Conservation (phyloP, 2,888 invertebrate species). For the Hydroisotoma schaefferi region DNA sequence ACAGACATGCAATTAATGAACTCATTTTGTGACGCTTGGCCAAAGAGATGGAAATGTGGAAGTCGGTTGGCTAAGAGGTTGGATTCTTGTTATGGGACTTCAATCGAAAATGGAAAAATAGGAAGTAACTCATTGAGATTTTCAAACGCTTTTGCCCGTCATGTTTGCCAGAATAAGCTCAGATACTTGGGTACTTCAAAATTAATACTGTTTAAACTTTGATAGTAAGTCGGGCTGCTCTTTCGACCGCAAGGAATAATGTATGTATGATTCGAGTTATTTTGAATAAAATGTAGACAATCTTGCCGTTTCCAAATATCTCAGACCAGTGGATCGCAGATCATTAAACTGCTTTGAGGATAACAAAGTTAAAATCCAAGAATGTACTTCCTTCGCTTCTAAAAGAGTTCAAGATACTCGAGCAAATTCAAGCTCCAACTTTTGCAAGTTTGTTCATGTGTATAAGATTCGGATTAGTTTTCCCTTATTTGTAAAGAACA, state of each 20-base stretch:
- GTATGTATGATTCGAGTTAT: not conserved
- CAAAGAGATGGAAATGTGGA: slow-evolving; percentile 22
- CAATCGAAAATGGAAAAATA: slow-evolving; percentile 20
- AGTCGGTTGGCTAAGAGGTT: slow-evolving; percentile 22
- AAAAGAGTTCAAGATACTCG: too few relatives aligned
- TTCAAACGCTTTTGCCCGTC: slow-evolving; percentile 24
- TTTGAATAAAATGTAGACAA: not conserved
- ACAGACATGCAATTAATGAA: slow-evolving; percentile 10
- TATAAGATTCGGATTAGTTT: too few relatives aligned
- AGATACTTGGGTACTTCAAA: slow-evolving; percentile 21
- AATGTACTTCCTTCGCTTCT: too few relatives aligned
- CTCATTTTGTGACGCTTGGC: slow-evolving; percentile 28
- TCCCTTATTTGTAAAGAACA: too few relatives aligned
- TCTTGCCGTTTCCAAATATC: not conserved
- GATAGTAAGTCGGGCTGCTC: too few relatives aligned
- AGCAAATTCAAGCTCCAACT: too few relatives aligned
- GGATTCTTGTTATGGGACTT: slow-evolving; percentile 22
- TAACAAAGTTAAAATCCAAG: not conserved
- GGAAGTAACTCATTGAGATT: slow-evolving; percentile 29
- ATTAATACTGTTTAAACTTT: too few relatives aligned
- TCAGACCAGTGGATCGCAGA: not conserved
- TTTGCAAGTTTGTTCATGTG: too few relatives aligned
- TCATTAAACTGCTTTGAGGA: slow-evolving; percentile 16
- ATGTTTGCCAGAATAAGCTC: slow-evolving; percentile 24
- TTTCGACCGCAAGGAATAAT: too few relatives aligned